Evolutionary conservation across 1,140 invertebrate species (phyloP).

Genomic region (Rhyzopertha dominica): DNA sequence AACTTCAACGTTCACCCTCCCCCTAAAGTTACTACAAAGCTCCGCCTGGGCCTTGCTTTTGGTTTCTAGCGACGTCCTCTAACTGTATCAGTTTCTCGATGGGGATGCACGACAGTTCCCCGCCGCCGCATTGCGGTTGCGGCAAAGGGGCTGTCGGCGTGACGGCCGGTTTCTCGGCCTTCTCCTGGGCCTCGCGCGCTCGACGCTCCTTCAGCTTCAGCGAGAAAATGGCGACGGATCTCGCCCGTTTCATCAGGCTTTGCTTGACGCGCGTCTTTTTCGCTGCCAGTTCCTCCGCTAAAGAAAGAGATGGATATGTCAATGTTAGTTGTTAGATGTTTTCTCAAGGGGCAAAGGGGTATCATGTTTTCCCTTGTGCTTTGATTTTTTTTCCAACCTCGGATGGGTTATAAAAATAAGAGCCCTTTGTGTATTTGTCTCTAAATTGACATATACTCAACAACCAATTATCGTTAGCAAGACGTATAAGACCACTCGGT

Average conservation of each 20-base stretch:
- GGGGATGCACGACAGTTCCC: conserved; percentile 73
- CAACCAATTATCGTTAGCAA: too few species aligned
- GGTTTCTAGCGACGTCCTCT: conserved; percentile 52
- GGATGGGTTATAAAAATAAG: too few species aligned
- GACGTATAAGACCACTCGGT: too few species aligned
- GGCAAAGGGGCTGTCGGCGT: conserved; percentile 44
- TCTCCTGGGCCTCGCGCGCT: conserved; percentile 65
- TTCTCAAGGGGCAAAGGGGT: too few species aligned
- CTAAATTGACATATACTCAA: too few species aligned
- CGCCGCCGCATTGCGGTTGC: conserved; percentile 61
- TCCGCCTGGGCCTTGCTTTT: conserved; percentile 28
- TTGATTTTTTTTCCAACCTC: too few species aligned
- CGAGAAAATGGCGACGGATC: conserved; percentile 77
- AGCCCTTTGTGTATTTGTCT: too few species aligned
- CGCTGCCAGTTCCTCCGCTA: conserved; percentile 57
- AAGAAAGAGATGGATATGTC: too few species aligned
- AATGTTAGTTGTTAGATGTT: too few species aligned
- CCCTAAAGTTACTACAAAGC: conserved; percentile 34
- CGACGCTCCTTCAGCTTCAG: conserved; percentile 69
- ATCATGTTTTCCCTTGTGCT: too few species aligned
- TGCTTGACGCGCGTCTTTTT: conserved; percentile 67
- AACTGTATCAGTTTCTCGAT: conserved; percentile 69
- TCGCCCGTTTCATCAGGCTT: conserved; percentile 70
- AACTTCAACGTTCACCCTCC: background rate
- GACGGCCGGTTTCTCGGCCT: conserved; percentile 47